These are phyloP conservation scores for Hemitrygon akajei DNA, from an alignment of 2,797 vertebrate species.

Conservation along the genomic window DNA sequence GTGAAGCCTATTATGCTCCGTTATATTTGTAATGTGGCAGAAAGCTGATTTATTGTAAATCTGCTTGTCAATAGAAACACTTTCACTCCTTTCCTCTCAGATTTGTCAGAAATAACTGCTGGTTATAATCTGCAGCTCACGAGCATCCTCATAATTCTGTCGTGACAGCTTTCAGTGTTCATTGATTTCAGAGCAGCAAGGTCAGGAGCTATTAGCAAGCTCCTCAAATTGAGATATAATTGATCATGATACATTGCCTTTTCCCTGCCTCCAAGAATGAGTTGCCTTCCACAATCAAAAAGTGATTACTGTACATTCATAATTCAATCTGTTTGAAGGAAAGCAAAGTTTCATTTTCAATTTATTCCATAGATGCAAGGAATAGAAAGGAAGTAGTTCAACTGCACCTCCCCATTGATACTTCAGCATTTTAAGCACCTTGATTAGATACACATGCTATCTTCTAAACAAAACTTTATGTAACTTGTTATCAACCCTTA, in stretches of 20 bases:
- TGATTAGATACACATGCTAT: too few species aligned
- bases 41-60: slow-evolving; percentile 11
- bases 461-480: too few species aligned
- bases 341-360: slow-evolving; percentile 49
- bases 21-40: slow-evolving; percentile 2
- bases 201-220: slow-evolving; percentile 47
- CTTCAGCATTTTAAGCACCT: too few species aligned
- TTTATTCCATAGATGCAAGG: not conserved
- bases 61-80: slow-evolving; percentile 11
- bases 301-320: slow-evolving; percentile 42
- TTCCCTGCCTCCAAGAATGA: slow-evolving; percentile 46
- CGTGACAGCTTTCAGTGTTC: slow-evolving; percentile 44
- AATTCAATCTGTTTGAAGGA: slow-evolving; percentile 46
- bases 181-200: slow-evolving; percentile 47
- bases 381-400: not conserved
- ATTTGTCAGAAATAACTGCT: slow-evolving; percentile 16
- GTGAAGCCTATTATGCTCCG: not conserved
- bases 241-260: slow-evolving; percentile 44
- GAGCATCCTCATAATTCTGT: slow-evolving; percentile 41
- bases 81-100: slow-evolving; percentile 2
- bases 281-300: slow-evolving; percentile 39
- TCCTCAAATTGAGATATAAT: slow-evolving; percentile 45
- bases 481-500: too few species aligned
- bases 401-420: not conserved
- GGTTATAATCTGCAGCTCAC: slow-evolving; percentile 19